These are phyloP conservation scores for Cyphomyrus plagiostoma DNA, from an alignment of 2,113 vertebrate species.

Conservation along the genomic window DNA sequence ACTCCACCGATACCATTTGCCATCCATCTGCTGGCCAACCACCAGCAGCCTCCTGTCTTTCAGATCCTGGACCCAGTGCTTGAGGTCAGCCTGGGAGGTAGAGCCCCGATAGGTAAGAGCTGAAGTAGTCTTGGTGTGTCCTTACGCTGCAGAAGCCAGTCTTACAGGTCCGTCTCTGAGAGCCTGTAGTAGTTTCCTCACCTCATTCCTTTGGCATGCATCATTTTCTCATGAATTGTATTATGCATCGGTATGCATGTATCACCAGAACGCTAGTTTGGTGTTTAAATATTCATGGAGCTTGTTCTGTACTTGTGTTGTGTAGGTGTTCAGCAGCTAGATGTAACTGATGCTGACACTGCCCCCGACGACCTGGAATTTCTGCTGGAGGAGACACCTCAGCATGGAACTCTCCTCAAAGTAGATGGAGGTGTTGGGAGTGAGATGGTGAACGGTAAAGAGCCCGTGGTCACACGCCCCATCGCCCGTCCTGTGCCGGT, in stretches of 20 bases:
- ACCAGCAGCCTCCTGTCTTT: conserved; percentile 72
- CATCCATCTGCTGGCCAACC: conserved; percentile 71
- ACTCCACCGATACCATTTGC: conserved; percentile 82
- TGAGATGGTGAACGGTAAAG: conserved; percentile 66
- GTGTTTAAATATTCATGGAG: neutral
- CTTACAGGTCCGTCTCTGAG: neutral
- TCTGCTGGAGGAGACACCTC: conserved; percentile 76
- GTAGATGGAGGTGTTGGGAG: conserved; percentile 44
- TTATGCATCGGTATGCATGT: neutral
- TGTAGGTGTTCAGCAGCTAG: conserved; percentile 70
- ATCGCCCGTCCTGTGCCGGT: neutral
- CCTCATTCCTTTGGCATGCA: neutral
- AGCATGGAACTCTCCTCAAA: conserved; percentile 69
- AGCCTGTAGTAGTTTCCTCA: neutral
- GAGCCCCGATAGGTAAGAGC: conserved; percentile 72
- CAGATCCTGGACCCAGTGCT: conserved; percentile 75
- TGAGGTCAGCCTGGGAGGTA: conserved; percentile 75
- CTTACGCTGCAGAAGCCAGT: neutral
- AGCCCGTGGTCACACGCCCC: neutral
- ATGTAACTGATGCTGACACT: conserved; percentile 65
- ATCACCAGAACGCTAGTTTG: neutral
- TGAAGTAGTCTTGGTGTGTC: neutral
- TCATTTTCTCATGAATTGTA: neutral
- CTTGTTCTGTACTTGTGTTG: neutral
- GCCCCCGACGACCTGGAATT: conserved; percentile 79